Base-by-base conservation (phyloP, 2,888 invertebrate genomes). In the Pyrrhia umbra region DNA sequence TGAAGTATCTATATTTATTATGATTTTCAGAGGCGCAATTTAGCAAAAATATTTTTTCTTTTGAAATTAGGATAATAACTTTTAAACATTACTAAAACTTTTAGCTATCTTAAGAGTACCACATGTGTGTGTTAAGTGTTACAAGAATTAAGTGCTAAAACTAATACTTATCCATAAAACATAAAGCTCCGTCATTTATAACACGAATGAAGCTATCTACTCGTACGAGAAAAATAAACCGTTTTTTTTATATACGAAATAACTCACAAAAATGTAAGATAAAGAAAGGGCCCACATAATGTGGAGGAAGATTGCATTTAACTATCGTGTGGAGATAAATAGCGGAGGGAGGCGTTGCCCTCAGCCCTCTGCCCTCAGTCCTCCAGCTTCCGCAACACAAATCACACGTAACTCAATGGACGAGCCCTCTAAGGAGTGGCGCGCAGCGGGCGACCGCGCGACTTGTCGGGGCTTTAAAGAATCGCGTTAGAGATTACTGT, bases 371-470 rank as follows among this genome's bases (percentile, higher is more conserved):
- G 43, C 25, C 45, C 57, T 52, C 50, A 42, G 50, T 61, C 40
- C 51, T 56, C 21, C 30, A 21, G 56, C 40, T 65, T 79, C 66
- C 74, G 60, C 59, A 65, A 79, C 71, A 78, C 78, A 79, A 79
- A 79, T 79, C 79, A 79, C 74, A 55, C 45, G 68, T 60, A 67
- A 76, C 62, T 74, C 64, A 49, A 75, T 74, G 67, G 68, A 52
- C 65, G 51, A 25, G 58, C 66, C 58, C 58, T 62, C 23, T 71
- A 66, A 76, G 65, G 62, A 20, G 57, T 45, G 42, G 52, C 72
- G 65, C 66, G 27, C 72, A 71, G 54, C 71, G 54, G 46, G 62
- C 68, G 50, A 50, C 39, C 25, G 39, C 42, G 60, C 56, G 61
- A 71, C 58, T 16, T 10, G 58, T 43, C 37, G 54, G 47, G 52